Evolutionary conservation across 2,797 vertebrate species (phyloP).

Genomic region (Manis crassicaudata): DNA sequence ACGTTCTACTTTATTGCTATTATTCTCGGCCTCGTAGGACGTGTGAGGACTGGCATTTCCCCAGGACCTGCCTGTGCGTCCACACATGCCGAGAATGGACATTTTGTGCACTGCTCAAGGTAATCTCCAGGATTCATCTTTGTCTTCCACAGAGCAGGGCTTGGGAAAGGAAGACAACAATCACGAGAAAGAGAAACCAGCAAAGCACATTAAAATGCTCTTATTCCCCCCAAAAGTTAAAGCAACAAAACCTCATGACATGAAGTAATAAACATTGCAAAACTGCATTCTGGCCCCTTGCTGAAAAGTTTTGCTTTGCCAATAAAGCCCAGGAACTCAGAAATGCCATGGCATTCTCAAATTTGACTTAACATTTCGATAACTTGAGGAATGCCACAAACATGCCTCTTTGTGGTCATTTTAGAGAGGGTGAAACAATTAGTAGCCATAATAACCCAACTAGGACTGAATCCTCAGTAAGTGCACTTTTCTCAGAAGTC

Average conservation of each 20-base stretch:
- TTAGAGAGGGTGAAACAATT: neutral
- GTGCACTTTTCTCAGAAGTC: neutral
- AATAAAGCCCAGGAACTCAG: neutral
- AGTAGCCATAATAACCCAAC: neutral
- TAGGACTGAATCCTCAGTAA: neutral
- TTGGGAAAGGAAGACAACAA: neutral
- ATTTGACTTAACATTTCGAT: neutral
- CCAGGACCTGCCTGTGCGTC: constrained; percentile 67
- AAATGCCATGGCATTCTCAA: neutral
- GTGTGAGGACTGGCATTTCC: constrained; percentile 71
- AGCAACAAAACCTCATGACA: constrained; percentile 53
- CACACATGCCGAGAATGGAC: constrained; percentile 62
- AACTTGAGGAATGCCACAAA: neutral
- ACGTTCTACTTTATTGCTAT: neutral
- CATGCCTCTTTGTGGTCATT: neutral
- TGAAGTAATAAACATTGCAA: constrained; percentile 48
- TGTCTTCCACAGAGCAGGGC: constrained; percentile 53
- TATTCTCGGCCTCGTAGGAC: constrained; percentile 60
- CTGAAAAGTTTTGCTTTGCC: neutral
- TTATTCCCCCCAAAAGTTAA: constrained; percentile 73
- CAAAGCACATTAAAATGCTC: constrained; percentile 41
- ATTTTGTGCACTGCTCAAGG: neutral
- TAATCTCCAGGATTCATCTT: constrained; percentile 57
- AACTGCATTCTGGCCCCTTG: neutral
- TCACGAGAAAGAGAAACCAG: constrained; percentile 34